Evolutionary conservation across 2,113 vertebrate genomes (phyloP), one percentile per base, ranked within the genome.

Genomic region (Microtus oregoni): DNA sequence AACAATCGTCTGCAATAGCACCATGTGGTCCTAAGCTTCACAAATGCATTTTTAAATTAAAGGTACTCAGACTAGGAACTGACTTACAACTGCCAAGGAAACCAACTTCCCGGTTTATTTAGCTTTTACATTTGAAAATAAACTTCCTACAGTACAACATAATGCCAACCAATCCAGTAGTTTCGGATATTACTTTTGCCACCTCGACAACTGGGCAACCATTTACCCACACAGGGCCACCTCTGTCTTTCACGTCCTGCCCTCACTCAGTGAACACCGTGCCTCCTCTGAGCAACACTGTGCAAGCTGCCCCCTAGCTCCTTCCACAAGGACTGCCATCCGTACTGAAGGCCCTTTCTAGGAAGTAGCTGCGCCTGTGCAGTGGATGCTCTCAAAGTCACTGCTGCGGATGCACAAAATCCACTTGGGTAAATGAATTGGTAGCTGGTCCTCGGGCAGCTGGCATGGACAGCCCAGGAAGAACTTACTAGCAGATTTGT

Each of bases 261-360:
- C 82, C 41, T 89, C 38, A 11, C 70, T 55, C 7, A 1, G 38
- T 10, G 22, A 20, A n/a, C 32, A 47, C 38, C 58, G 41, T 1
- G 10, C 55, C 15, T 17, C 15, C 14, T 26, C 12, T 8, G 35
- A 24, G n/a, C 20, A 9, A 1, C 24, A 17, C 17, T 0, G n/a
- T 30, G 14, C 6, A n/a, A 63, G 67, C 77, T 41, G 17, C 65
- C 9, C 28, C 15, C 19, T 28, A 7, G 7, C 22, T 30, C 5
- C 58, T 22, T 50, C 26, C 58, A 52, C 26, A 30, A n/a, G 9
- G 41, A 1, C 58, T 19, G 24, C 70, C 26, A 7, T 8, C 22
- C 0, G 0, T 7, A 38, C 47, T 35, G 8, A 38, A 77, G 65
- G 61, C 58, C 7, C 12, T 30, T 8, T 5, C 7, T 1, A 2